Percentiles rank a stretch among this genome's conserved stretches.
phyloP scores from a whole-genome alignment of 1,140 invertebrate species.

The Diorhabda elongata region DNA sequence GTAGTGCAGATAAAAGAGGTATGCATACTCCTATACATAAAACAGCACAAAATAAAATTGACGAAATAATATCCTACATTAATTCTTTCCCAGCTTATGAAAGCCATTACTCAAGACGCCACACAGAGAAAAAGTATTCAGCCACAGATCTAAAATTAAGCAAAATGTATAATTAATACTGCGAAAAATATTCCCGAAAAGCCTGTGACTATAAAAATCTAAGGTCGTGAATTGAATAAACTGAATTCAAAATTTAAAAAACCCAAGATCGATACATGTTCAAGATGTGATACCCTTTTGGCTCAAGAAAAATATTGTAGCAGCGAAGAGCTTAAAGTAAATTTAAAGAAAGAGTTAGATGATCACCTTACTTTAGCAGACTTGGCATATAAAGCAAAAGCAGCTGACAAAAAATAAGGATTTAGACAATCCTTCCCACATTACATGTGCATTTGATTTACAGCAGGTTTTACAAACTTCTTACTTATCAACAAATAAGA shows the following conservation, averaged over 20 bases:
- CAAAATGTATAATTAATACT: neutral
- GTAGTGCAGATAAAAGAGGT: neutral
- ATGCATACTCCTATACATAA: neutral
- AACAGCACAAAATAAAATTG: neutral
- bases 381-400: neutral
- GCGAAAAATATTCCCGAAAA: neutral
- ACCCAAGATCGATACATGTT: neutral
- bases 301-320: neutral
- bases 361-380: neutral
- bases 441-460: neutral
- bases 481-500: neutral
- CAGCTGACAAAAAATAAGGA: neutral
- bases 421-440: neutral
- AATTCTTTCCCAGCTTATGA: neutral
- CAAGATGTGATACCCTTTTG: neutral
- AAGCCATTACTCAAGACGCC: neutral
- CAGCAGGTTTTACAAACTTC: neutral
- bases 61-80: neutral
- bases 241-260: neutral
- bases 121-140: neutral
- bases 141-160: neutral
- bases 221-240: neutral
- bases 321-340: neutral
- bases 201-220: no score
- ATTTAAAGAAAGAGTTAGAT: neutral